Percentiles rank a stretch among this genome's conserved stretches.
Conservation (phyloP, 2,113 vertebrate genomes). For the Odobenus rosmarus region DNA sequence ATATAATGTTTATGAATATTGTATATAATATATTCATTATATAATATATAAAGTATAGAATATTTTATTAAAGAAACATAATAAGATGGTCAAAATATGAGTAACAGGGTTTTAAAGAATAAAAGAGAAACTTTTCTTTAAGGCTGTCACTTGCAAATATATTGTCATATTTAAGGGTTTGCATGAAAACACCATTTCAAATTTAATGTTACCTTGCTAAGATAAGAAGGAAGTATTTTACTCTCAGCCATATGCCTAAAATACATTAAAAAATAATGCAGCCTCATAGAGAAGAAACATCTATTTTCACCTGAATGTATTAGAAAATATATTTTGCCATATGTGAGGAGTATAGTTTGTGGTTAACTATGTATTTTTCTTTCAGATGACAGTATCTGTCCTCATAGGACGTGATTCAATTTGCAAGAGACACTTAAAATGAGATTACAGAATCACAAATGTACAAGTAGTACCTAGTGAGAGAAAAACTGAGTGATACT, state of each 20-base stretch:
- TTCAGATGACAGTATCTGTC: neutral
- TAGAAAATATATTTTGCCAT: neutral
- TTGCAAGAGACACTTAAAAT: slow-evolving; percentile 44
- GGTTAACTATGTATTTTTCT: slow-evolving; percentile 19
- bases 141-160: neutral
- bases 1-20: neutral
- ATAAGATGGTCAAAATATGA: neutral
- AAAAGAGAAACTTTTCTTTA: neutral
- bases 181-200: neutral
- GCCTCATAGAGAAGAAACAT: neutral
- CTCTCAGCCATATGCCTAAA: neutral
- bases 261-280: neutral
- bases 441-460: neutral
- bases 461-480: neutral
- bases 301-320: slow-evolving; percentile 6
- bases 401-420: neutral
- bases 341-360: neutral
- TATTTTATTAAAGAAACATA: neutral
- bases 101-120: neutral
- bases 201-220: slow-evolving; percentile 27
- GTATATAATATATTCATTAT: neutral
- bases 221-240: neutral
- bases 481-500: neutral
- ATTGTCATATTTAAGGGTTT: neutral
- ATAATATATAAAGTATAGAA: neutral